Conservation (phyloP, 1,140 invertebrate genomes). For the Sipha flava region DNA sequence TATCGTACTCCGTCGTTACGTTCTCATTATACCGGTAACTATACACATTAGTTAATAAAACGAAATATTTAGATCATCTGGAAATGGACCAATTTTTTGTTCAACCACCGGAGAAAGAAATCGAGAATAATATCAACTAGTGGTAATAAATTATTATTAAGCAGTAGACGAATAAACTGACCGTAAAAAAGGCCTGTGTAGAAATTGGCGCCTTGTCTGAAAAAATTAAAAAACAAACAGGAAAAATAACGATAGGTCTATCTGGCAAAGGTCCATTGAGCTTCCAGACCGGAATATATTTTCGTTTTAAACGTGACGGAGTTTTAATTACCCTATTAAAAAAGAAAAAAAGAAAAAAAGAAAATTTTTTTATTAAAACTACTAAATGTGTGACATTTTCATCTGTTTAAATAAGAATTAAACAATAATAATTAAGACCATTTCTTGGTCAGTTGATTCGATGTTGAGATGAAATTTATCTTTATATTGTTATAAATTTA, state of each 20-base stretch:
- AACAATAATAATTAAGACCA: not conserved
- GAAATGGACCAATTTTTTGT: not conserved
- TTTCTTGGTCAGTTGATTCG: not conserved
- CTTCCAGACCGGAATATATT: slow-evolving; percentile 4
- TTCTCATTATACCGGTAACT: not conserved
- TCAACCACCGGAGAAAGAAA: not conserved
- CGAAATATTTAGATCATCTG: slow-evolving; percentile 1
- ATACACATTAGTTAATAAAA: not conserved
- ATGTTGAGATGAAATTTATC: not conserved
- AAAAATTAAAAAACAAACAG: not conserved
- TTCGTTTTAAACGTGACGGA: not conserved
- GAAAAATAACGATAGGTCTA: not conserved
- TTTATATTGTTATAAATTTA: not conserved
- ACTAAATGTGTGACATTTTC: not conserved
- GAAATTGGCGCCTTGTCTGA: slow-evolving; percentile 22
- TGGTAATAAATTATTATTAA: slow-evolving; percentile 28
- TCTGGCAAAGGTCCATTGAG: slow-evolving; percentile 10
- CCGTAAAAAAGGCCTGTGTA: not conserved
- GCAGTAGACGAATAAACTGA: slow-evolving; percentile 7
- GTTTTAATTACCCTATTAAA: not conserved
- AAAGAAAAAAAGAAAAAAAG: not conserved
- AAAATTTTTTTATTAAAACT: not conserved
- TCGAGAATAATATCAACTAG: slow-evolving; percentile 6
- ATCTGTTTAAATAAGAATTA: not conserved
- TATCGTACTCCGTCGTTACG: not conserved